Evolutionary conservation across 2,888 invertebrate species (phyloP).

Genomic region (Axea sp.): DNA sequence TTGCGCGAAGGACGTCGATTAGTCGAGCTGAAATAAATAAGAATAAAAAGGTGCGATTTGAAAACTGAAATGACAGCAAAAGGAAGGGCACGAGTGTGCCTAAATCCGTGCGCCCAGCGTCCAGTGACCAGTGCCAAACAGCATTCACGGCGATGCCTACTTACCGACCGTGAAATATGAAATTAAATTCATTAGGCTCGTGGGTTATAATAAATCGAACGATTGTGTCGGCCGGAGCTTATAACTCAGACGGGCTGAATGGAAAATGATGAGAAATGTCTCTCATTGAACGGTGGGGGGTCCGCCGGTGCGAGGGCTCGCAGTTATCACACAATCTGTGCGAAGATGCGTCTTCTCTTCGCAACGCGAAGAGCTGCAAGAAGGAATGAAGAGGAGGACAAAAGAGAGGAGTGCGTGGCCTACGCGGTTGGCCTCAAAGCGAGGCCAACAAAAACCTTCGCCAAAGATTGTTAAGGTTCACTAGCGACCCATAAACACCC

Average conservation of each 20-base stretch:
- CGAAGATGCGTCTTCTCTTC: slow-evolving; percentile 63
- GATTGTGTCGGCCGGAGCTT: slow-evolving; percentile 74
- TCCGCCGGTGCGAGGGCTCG: slow-evolving; percentile 66
- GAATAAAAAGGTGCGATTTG: slow-evolving; percentile 40
- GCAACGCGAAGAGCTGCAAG: slow-evolving; percentile 30
- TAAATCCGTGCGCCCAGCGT: slow-evolving; percentile 60
- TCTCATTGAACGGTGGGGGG: slow-evolving; percentile 78
- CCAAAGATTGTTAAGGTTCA: slow-evolving; percentile 50
- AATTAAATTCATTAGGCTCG: slow-evolving; percentile 78
- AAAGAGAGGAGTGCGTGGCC: slow-evolving; percentile 32
- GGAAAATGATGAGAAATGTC: slow-evolving; percentile 79
- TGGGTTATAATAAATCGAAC: slow-evolving; percentile 78
- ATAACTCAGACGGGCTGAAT: slow-evolving; percentile 77
- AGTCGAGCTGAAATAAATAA: slow-evolving; percentile 39
- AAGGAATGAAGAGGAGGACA: slow-evolving; percentile 29
- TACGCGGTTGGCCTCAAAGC: slow-evolving; percentile 33
- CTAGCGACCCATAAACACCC: slow-evolving; percentile 72
- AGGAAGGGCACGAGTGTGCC: slow-evolving; percentile 37
- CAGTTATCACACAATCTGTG: slow-evolving; percentile 73
- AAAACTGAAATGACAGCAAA: slow-evolving; percentile 40
- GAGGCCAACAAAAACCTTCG: slow-evolving; percentile 15
- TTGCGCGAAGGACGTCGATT: slow-evolving; percentile 53
- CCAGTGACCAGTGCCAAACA: slow-evolving; percentile 58
- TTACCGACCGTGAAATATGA: slow-evolving; percentile 78
- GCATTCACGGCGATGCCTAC: slow-evolving; percentile 70